A percentile compares a stretch with the other conserved stretches of the same genome.
phyloP scores from a whole-genome alignment of 2,113 vertebrate species.

The Eleginops maclovinus region DNA sequence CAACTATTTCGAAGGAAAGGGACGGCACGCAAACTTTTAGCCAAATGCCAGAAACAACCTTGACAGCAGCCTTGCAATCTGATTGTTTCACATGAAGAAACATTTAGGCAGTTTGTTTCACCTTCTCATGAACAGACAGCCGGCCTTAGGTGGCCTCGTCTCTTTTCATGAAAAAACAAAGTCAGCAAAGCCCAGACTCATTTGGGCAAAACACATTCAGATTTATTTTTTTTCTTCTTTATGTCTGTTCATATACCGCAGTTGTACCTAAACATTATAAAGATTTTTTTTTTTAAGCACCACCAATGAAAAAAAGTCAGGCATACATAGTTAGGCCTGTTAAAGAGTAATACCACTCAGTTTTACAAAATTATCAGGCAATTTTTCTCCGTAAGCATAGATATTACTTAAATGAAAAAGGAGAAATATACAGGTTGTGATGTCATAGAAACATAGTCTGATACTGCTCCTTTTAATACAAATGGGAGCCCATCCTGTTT shows the following conservation, averaged over 20 bases:
- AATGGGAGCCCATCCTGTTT: neutral
- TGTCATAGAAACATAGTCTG: neutral
- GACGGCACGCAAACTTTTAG: conserved; percentile 89
- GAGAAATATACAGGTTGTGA: conserved; percentile 9
- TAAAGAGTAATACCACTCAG: conserved; percentile 72
- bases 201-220: conserved; percentile 88
- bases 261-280: conserved; percentile 87
- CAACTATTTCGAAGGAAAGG: conserved; percentile 35
- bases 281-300: conserved; percentile 87
- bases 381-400: neutral
- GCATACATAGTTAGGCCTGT: conserved; percentile 54
- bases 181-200: conserved; percentile 88
- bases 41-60: conserved; percentile 99
- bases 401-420: conserved; percentile 8
- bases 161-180: conserved; percentile 97
- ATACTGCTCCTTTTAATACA: neutral
- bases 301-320: conserved; percentile 85
- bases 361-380: conserved; percentile 34
- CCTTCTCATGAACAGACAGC: conserved; percentile 98
- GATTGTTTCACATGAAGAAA: conserved; percentile 99
- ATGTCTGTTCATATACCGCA: conserved; percentile 80
- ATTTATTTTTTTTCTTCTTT: conserved; percentile 70
- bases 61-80: conserved; percentile 96
- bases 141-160: conserved; percentile 88
- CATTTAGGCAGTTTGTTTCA: conserved; percentile 98